A percentile compares a stretch with the other conserved stretches of the same genome.
Evolutionary conservation across 2,888 invertebrate species (phyloP).

Genomic region (Scrobipalpa atriplicella): DNA sequence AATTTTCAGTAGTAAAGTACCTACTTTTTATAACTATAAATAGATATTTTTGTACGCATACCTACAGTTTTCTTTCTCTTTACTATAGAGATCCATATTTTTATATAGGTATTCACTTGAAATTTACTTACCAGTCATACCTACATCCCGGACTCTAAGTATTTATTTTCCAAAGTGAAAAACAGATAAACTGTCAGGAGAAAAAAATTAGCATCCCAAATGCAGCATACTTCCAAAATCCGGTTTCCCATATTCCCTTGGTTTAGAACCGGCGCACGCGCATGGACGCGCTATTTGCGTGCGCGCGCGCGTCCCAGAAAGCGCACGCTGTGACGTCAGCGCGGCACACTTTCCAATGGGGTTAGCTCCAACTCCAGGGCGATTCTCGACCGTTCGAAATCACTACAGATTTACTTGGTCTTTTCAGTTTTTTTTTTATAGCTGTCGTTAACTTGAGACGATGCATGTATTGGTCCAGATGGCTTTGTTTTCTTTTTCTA

Average conservation of each 20-base stretch:
- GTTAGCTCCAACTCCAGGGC: constrained; percentile 38
- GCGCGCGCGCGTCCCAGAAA: constrained; percentile 60
- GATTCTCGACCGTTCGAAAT: constrained; percentile 4
- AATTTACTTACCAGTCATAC: no score
- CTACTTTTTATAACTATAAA: no score
- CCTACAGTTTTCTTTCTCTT: no score
- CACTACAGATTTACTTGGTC: constrained; percentile 1
- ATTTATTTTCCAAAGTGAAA: no score
- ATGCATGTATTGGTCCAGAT: background rate
- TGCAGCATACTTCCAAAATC: background rate
- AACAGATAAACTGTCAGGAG: no score
- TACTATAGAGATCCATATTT: no score
- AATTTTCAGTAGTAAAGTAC: no score
- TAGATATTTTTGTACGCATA: no score
- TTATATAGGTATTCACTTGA: no score
- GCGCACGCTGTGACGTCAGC: constrained; percentile 63
- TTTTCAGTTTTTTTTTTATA: constrained; percentile 1
- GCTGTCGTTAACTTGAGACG: background rate
- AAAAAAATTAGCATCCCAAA: background rate
- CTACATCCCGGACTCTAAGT: no score
- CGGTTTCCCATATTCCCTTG: background rate
- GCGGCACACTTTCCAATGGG: constrained; percentile 53
- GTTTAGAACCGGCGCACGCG: constrained; percentile 3
- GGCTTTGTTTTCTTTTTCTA: no score
- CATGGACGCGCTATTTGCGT: constrained; percentile 57